These are phyloP conservation scores for Prostheceraeus crozeri DNA, from an alignment of 2,888 invertebrate genomes.

Conservation along the genomic window DNA sequence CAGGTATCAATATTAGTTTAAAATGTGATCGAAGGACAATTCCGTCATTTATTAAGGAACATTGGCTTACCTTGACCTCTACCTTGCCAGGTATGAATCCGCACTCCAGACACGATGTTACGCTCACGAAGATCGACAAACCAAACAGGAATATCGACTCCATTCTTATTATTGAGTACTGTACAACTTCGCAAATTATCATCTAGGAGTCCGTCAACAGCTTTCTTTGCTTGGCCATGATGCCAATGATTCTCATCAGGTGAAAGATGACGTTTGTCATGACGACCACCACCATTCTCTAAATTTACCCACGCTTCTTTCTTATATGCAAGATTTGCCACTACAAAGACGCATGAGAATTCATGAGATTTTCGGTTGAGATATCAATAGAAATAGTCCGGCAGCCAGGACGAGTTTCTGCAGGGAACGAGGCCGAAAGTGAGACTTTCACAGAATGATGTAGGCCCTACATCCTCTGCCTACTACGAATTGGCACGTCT, in stretches of 20 bases:
- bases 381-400: no score
- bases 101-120: constrained; percentile 57
- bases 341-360: constrained; percentile 50
- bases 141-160: constrained; percentile 60
- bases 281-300: constrained; percentile 45
- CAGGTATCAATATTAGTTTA: no score
- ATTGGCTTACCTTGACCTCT: no score
- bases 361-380: no score
- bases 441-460: no score
- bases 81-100: constrained; percentile 58
- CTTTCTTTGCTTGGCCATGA: constrained; percentile 42
- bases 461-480: no score
- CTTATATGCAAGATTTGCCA: constrained; percentile 60
- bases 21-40: no score
- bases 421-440: no score
- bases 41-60: no score
- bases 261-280: constrained; percentile 57
- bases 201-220: constrained; percentile 59
- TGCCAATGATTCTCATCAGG: neutral
- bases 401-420: no score
- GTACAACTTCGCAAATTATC: constrained; percentile 58
- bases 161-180: constrained; percentile 58
- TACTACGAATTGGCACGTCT: no score
- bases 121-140: constrained; percentile 59
- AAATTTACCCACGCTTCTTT: constrained; percentile 60